Evolutionary conservation across 2,888 invertebrate genomes (phyloP).

Genomic region (Hirudinaria manillensis): DNA sequence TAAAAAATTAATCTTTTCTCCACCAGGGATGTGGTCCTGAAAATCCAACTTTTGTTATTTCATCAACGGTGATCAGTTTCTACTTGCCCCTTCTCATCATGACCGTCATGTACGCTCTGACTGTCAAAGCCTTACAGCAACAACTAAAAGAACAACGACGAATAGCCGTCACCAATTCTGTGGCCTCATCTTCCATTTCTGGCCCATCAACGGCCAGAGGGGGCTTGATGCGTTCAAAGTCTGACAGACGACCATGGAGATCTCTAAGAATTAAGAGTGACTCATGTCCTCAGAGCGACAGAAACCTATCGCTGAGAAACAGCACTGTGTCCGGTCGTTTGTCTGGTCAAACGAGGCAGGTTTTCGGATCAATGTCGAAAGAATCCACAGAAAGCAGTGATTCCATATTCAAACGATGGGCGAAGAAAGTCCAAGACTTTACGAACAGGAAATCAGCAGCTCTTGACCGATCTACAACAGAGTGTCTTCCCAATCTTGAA

Average conservation of each 20-base stretch:
- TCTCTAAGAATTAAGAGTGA: neutral
- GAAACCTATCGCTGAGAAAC: too few relatives aligned
- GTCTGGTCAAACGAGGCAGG: neutral
- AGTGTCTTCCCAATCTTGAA: slow-evolving; percentile 13
- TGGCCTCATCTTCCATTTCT: neutral
- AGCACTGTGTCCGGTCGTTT: neutral
- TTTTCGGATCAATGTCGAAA: neutral
- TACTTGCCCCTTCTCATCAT: slow-evolving; percentile 43
- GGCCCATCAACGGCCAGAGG: slow-evolving; percentile 6
- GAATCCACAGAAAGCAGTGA: neutral
- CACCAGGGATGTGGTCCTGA: slow-evolving; percentile 43
- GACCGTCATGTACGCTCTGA: slow-evolving; percentile 43
- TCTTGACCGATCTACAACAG: neutral
- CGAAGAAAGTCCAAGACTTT: neutral
- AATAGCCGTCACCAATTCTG: slow-evolving; percentile 33
- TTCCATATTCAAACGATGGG: neutral
- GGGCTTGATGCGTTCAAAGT: neutral
- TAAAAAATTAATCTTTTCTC: too few relatives aligned
- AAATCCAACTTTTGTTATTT: slow-evolving; percentile 41
- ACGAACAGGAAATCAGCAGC: neutral
- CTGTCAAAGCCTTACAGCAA: slow-evolving; percentile 40
- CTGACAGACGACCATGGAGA: neutral
- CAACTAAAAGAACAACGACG: slow-evolving; percentile 37
- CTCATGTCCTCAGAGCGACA: neutral
- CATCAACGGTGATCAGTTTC: slow-evolving; percentile 42